phyloP scores from a whole-genome alignment of 2,113 vertebrate species.

The Anoura caudifer region DNA sequence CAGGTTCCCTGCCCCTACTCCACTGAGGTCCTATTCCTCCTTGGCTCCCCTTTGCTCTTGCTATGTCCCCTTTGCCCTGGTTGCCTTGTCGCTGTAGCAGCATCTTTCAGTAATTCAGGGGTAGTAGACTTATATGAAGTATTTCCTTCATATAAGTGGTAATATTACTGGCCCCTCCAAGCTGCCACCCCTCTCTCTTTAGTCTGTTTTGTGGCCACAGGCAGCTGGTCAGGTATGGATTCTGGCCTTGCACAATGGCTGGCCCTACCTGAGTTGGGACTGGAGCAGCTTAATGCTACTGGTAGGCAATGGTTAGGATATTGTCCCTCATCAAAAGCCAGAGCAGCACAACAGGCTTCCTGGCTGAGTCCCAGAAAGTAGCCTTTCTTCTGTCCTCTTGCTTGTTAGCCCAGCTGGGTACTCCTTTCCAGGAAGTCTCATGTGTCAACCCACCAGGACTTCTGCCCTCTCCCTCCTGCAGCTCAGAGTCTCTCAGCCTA shows the following conservation, averaged over 20 bases:
- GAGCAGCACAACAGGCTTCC: neutral
- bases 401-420: neutral
- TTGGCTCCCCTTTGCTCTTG: neutral
- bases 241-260: neutral
- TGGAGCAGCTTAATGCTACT: neutral
- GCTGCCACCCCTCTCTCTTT: neutral
- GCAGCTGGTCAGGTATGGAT: neutral
- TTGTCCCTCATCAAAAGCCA: neutral
- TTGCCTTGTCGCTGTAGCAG: neutral
- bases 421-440: neutral
- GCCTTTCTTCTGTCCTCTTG: neutral
- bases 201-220: neutral
- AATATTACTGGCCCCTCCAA: neutral
- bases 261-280: neutral
- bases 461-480: neutral
- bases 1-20: neutral
- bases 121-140: neutral
- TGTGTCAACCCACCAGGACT: neutral
- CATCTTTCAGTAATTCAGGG: neutral
- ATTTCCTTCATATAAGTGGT: neutral
- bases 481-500: neutral
- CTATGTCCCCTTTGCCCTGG: neutral
- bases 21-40: neutral
- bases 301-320: neutral
- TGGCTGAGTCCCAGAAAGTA: neutral